Percentiles rank a stretch among this genome's conserved stretches.
phyloP scores from a whole-genome alignment of 2,113 vertebrate genomes.

The Cebidichthys violaceus region DNA sequence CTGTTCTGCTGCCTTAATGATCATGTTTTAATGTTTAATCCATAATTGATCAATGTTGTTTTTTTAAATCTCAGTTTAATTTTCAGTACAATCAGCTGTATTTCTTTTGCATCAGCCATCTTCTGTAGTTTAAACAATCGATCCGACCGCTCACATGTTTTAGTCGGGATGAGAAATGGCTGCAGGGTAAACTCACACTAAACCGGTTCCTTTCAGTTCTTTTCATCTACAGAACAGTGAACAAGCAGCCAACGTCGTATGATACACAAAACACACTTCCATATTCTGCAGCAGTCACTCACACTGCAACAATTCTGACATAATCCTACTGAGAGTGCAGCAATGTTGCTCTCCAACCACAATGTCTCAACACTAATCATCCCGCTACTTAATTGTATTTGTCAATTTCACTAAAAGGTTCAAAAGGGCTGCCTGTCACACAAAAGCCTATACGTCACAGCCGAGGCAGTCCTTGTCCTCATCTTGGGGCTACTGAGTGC shows the following conservation, averaged over 20 bases:
- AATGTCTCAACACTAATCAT: conserved; percentile 70
- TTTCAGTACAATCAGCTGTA: neutral
- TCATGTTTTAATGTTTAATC: neutral
- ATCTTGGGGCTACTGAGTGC: conserved; percentile 37
- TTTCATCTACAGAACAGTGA: conserved; percentile 17
- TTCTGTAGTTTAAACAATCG: conserved; percentile 10
- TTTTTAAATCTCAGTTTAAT: neutral
- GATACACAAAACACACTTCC: conserved; percentile 17
- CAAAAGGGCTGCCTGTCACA: conserved; percentile 67
- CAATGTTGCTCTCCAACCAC: conserved; percentile 39
- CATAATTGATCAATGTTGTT: neutral
- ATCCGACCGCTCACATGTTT: conserved; percentile 7
- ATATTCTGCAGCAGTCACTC: conserved; percentile 31
- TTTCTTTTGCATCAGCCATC: neutral
- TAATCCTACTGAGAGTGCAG: conserved; percentile 47
- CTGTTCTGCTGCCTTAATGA: conserved; percentile 2
- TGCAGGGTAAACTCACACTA: conserved; percentile 10
- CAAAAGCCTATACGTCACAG: conserved; percentile 61
- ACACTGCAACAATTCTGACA: conserved; percentile 56
- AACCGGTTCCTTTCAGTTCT: neutral
- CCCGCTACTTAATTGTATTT: conserved; percentile 68
- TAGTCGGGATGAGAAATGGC: conserved; percentile 2
- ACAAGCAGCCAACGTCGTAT: neutral
- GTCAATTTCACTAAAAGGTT: conserved; percentile 80
- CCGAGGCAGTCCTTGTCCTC: conserved; percentile 51